Percentiles rank a stretch among this genome's conserved stretches.
These are phyloP conservation scores for Taphrorychus bicolor DNA, from an alignment of 2,888 invertebrate genomes.

Conservation along the genomic window DNA sequence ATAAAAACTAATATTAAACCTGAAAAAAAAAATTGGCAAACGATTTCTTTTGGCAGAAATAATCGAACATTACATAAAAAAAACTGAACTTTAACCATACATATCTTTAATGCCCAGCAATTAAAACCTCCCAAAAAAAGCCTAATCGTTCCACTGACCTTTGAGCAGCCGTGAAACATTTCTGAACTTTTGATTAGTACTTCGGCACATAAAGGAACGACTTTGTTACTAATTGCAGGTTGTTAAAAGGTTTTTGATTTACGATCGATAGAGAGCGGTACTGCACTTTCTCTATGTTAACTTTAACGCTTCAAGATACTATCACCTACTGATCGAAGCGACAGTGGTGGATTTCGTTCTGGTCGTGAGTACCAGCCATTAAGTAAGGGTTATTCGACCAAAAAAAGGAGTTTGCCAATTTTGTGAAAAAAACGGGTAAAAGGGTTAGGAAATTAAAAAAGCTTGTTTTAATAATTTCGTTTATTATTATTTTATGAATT, in stretches of 20 bases:
- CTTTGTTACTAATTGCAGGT: slow-evolving; percentile 29
- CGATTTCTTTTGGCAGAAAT: background rate
- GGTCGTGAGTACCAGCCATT: background rate
- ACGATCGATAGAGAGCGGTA: slow-evolving; percentile 25
- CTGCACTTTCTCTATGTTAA: slow-evolving; percentile 14
- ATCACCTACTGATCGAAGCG: slow-evolving; percentile 21
- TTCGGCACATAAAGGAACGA: slow-evolving; percentile 8
- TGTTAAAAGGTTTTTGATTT: slow-evolving; percentile 39
- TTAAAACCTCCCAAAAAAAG: background rate
- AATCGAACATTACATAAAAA: background rate
- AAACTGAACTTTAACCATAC: background rate
- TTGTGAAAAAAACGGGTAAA: slow-evolving; percentile 9
- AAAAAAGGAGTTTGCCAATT: slow-evolving; percentile 41
- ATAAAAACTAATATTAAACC: no score
- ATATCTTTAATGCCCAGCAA: no score
- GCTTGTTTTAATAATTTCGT: slow-evolving; percentile 56
- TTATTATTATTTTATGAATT: slow-evolving; percentile 58
- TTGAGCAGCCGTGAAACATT: slow-evolving; percentile 15
- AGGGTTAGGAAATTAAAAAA: slow-evolving; percentile 46
- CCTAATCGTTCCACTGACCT: slow-evolving; percentile 26
- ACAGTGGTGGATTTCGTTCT: slow-evolving; percentile 53
- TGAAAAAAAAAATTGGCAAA: slow-evolving; percentile 28
- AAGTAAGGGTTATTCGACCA: background rate
- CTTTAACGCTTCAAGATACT: slow-evolving; percentile 6
- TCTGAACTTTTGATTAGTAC: slow-evolving; percentile 22